Conservation (phyloP, 2,888 invertebrate species). For the Trichogramma evanescens region DNA sequence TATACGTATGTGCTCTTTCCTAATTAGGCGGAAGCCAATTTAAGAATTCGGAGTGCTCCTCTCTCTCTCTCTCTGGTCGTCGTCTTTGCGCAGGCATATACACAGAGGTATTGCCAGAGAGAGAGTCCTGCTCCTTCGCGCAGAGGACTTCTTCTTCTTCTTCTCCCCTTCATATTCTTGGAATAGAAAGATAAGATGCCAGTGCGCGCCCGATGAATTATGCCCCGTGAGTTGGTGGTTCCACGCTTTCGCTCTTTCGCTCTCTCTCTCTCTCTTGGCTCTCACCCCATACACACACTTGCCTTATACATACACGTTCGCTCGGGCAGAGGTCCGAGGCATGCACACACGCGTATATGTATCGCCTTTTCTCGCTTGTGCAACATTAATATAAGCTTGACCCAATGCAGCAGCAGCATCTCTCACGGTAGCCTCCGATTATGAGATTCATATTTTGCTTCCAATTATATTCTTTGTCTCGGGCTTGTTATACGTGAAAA, state of each 20-base stretch:
- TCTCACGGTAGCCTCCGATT: conserved; percentile 19
- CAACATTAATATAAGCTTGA: no score
- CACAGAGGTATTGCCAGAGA: no score
- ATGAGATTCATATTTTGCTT: conserved; percentile 34
- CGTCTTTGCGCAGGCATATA: no score
- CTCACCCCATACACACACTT: no score
- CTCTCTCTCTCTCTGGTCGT: no score
- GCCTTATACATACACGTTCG: background rate
- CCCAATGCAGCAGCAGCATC: no score
- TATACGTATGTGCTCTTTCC: conserved; percentile 2
- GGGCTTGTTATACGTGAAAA: background rate
- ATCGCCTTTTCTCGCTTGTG: no score
- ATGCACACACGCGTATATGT: no score
- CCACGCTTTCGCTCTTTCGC: no score
- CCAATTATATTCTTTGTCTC: conserved; percentile 27
- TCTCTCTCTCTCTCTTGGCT: no score
- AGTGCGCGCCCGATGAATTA: conserved; percentile 14
- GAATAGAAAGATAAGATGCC: conserved; percentile 24
- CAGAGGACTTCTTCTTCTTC: background rate
- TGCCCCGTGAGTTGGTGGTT: background rate
- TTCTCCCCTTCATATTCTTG: conserved; percentile 13
- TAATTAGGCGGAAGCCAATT: conserved; percentile 24
- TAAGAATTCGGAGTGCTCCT: conserved; percentile 5
- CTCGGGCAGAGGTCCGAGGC: background rate
- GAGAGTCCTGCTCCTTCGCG: no score